Evolutionary conservation across 23 tunicate genomes (phyloP), one percentile per base, ranked within the genome.

Genomic region (Corella eumyota): DNA sequence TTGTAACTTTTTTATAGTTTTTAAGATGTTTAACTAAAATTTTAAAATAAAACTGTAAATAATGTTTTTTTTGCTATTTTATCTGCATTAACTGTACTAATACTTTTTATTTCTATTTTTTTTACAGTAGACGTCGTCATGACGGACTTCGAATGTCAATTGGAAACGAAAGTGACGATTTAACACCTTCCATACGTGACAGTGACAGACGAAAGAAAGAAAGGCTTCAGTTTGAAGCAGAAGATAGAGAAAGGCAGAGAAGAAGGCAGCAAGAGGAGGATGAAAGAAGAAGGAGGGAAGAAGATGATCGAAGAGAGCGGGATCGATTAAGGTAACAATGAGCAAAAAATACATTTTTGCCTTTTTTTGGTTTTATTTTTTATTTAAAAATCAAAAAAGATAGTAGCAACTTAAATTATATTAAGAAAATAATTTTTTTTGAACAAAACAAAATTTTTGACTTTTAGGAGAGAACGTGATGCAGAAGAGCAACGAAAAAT

Each of bases 191-290:
- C 4, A 32, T 68, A 19, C 83, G 83, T 32, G 94, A 84, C 33
- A 65, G 70, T 3, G 83, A 84, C 27, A 49, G 83, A 32, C 62
- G 81, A 67, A 69, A 79, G 58, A 82, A 68, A 45, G 92, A 82
- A 35, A 68, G 94, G 24, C 31, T 69, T 38, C 94, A 84, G 66
- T 84, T 83, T 83, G 95, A 85, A 38, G 50, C 73, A 34, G 85
- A 65, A 38, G 95, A 84, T 26, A 25, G 84, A 30, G 86, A 86
- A 59, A 70, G 77, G 38, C 81, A 84, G 47, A 67, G 63, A 26
- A 54, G 78, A 58, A 84, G 36, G 54, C 73, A 71, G 34, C 54
- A 49, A 22, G 90, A 79, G 45, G 93, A 83, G 27, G 91, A 68
- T 20, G 85, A 69, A 53, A 45, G 74, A 40, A 86, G 85, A 65